Conservation (phyloP, 2,888 invertebrate species). For the Drosophila merina region DNA sequence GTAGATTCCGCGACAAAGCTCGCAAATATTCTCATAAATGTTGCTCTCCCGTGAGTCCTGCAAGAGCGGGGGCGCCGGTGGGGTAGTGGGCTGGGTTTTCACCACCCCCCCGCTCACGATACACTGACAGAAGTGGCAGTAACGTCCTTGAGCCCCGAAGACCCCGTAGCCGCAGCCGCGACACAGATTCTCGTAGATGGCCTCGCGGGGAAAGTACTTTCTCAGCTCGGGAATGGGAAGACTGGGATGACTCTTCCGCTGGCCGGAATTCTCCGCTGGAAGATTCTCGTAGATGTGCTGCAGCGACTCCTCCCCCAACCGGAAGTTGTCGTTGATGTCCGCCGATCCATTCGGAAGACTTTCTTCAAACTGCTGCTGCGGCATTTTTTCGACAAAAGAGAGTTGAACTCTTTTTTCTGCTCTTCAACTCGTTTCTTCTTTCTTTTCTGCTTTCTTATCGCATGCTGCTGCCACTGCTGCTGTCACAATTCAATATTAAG, state of each 20-base stretch:
- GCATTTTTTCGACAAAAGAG: slow-evolving; percentile 22
- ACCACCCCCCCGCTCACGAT: slow-evolving; percentile 75
- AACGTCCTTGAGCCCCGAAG: slow-evolving; percentile 80
- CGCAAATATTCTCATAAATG: slow-evolving; percentile 83
- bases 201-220: slow-evolving; percentile 78
- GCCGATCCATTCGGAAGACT: slow-evolving; percentile 23
- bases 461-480: slow-evolving; percentile 8
- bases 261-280: slow-evolving; percentile 22
- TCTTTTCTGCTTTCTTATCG: slow-evolving; percentile 10
- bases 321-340: slow-evolving; percentile 48
- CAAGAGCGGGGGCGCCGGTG: not conserved
- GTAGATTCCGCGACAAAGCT: slow-evolving; percentile 79
- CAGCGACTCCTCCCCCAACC: slow-evolving; percentile 18
- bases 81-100: not conserved
- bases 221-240: slow-evolving; percentile 63
- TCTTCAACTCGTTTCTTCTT: not conserved
- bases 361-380: slow-evolving; percentile 30
- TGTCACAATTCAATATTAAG: slow-evolving; percentile 12
- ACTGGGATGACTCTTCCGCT: slow-evolving; percentile 70
- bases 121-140: slow-evolving; percentile 82
- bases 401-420: slow-evolving; percentile 17
- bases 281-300: slow-evolving; percentile 39
- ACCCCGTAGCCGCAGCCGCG: slow-evolving; percentile 83
- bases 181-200: slow-evolving; percentile 82
- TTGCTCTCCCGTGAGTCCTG: slow-evolving; percentile 46